Evolutionary conservation across 2,113 vertebrate genomes (phyloP).

Genomic region (Petroica traversi): DNA sequence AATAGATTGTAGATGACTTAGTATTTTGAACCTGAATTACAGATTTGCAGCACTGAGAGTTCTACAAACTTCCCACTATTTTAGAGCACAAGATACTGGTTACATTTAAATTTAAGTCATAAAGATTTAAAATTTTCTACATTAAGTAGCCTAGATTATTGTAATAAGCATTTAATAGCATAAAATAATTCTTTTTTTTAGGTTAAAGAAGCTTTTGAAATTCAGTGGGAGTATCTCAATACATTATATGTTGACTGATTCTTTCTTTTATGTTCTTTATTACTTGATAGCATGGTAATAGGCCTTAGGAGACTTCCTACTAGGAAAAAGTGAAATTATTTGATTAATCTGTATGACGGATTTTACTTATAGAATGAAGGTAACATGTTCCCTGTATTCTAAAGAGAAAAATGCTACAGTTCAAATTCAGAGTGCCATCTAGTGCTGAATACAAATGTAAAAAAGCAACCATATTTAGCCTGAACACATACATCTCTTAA

Average conservation of each 20-base stretch:
- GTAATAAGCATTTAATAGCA: not conserved
- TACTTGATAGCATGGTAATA: constrained; percentile 22
- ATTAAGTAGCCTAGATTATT: not conserved
- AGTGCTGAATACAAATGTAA: constrained; percentile 47
- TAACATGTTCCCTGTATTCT: not conserved
- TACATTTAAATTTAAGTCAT: not conserved
- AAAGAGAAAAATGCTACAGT: not conserved
- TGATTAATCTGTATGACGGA: not conserved
- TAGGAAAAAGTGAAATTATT: not conserved
- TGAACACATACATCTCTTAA: not conserved
- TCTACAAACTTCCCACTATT: not conserved
- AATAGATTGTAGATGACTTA: not conserved
- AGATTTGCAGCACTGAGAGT: not conserved
- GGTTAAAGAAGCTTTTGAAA: not conserved
- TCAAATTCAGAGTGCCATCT: constrained; percentile 76
- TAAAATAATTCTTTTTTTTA: not conserved
- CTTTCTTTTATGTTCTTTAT: constrained; percentile 8
- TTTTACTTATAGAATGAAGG: constrained; percentile 44
- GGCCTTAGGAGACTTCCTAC: not conserved
- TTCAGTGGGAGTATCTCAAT: constrained; percentile 1
- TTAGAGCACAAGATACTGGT: not conserved
- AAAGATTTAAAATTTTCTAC: not conserved
- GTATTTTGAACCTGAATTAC: not conserved
- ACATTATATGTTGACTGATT: not conserved
- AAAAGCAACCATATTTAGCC: not conserved